Conservation (phyloP, 1,140 invertebrate species). For the Calephelis virginiensis region DNA sequence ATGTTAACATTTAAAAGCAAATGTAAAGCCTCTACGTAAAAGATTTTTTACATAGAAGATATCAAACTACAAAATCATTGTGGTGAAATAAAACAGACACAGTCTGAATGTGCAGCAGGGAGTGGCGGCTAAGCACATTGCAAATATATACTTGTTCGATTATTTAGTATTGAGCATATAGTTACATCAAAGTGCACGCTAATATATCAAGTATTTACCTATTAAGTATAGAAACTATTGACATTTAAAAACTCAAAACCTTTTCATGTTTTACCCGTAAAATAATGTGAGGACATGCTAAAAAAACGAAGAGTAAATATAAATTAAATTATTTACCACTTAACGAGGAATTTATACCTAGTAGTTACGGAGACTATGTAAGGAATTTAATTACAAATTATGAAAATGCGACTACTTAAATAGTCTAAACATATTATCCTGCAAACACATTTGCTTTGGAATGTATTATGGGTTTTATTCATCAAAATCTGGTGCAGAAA, state of each 20-base stretch:
- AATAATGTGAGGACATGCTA: neutral
- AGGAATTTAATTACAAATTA: neutral
- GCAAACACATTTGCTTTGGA: neutral
- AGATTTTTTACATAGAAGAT: neutral
- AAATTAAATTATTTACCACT: neutral
- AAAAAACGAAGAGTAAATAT: neutral
- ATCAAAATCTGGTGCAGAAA: neutral
- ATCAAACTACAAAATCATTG: neutral
- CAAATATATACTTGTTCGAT: neutral
- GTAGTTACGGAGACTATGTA: neutral
- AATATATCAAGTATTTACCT: neutral
- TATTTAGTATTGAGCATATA: neutral
- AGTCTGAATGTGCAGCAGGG: conserved; percentile 4
- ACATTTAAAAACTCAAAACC: neutral
- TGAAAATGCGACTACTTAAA: neutral
- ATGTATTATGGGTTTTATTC: neutral
- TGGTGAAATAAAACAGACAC: neutral
- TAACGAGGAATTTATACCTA: no score
- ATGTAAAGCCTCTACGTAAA: neutral
- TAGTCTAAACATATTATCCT: neutral
- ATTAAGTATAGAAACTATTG: neutral
- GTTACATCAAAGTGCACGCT: neutral
- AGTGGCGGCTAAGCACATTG: neutral
- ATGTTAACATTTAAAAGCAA: no score
- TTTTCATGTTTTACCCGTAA: neutral